Conservation (phyloP, 1,140 invertebrate species). For the Maconellicoccus hirsutus region DNA sequence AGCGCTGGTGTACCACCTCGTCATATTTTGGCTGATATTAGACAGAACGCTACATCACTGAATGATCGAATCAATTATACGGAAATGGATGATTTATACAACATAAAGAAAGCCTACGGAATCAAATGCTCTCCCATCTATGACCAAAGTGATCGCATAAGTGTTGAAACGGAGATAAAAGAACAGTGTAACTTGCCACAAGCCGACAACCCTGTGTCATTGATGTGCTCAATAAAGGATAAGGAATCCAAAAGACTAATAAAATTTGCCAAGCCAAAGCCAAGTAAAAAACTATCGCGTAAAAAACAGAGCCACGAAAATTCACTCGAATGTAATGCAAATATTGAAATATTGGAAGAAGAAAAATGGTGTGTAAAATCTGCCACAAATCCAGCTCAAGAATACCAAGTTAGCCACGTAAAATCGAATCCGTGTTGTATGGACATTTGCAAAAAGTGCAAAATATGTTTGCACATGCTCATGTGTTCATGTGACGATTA, state of each 20-base stretch:
- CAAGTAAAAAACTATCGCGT: neutral
- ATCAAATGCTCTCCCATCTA: neutral
- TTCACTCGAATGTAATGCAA: neutral
- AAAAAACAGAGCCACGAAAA: neutral
- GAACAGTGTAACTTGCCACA: no score
- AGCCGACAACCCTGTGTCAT: no score
- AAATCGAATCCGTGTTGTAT: neutral
- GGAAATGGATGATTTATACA: neutral
- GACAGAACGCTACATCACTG: neutral
- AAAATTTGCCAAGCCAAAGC: slow-evolving; percentile 6
- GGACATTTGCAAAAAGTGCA: neutral
- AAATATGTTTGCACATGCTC: neutral
- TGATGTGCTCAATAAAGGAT: neutral
- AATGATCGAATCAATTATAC: neutral
- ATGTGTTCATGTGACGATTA: neutral
- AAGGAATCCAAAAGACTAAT: neutral
- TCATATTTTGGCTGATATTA: neutral
- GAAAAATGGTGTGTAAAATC: neutral
- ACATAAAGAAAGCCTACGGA: neutral
- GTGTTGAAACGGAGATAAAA: no score
- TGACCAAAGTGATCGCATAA: no score
- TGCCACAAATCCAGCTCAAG: neutral
- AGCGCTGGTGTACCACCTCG: neutral
- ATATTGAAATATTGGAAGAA: neutral
- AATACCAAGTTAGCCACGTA: neutral